phyloP scores from a whole-genome alignment of 2,797 vertebrate genomes.

The Malacoctenus gilli region DNA sequence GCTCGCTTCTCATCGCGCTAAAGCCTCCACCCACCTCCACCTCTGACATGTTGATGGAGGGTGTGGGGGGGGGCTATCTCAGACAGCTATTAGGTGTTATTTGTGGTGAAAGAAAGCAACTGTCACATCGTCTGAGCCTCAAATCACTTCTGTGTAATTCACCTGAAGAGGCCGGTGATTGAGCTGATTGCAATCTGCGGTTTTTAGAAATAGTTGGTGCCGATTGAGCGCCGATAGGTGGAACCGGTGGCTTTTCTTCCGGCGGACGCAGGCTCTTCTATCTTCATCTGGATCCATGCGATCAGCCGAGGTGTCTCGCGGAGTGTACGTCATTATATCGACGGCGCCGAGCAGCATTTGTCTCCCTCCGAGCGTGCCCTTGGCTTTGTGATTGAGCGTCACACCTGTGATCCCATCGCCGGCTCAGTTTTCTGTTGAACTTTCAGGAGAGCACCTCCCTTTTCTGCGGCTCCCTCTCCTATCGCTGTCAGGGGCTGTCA shows the following conservation, averaged over 20 bases:
- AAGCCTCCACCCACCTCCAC: too few relatives aligned
- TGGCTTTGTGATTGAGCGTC: constrained; percentile 54
- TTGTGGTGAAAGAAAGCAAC: neutral
- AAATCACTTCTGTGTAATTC: constrained; percentile 35
- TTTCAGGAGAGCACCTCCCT: too few relatives aligned
- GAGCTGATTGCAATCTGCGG: constrained; percentile 9
- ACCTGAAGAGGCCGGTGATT: constrained; percentile 1
- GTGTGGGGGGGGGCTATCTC: neutral
- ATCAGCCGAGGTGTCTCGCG: constrained; percentile 46
- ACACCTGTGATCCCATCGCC: constrained; percentile 62
- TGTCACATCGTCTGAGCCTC: neutral
- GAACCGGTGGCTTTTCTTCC: too few relatives aligned
- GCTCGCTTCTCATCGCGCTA: too few relatives aligned
- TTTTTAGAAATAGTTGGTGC: constrained; percentile 16
- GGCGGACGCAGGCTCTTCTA: constrained; percentile 29
- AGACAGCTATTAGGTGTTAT: neutral
- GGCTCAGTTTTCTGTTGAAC: constrained; percentile 63
- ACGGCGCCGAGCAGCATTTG: constrained; percentile 26
- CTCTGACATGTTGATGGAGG: too few relatives aligned
- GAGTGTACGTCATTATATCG: constrained; percentile 54
- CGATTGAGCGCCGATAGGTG: too few relatives aligned
- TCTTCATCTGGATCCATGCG: constrained; percentile 45
- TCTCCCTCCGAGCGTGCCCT: constrained; percentile 41
- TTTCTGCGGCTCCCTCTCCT: constrained; percentile 39
- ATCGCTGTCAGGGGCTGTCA: constrained; percentile 66